Evolutionary conservation across 1,140 invertebrate genomes (phyloP), one percentile per base, ranked within the genome.

Genomic region (Archivesica marissinica): DNA sequence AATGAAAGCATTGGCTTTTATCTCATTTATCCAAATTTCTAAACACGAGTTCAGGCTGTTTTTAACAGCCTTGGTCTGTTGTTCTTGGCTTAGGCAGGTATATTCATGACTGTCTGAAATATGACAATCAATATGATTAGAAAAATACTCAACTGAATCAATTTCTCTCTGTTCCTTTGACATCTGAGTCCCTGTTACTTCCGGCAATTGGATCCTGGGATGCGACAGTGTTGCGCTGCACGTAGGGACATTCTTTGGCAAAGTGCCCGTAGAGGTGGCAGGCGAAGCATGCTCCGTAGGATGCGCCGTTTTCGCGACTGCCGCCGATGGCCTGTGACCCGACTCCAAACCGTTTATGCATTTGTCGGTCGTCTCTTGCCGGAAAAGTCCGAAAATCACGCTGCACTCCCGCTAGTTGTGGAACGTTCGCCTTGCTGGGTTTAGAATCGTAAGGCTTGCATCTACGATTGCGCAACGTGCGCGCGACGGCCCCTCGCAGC

Each of bases 171-270:
- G n/a, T n/a, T n/a, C n/a, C n/a, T n/a, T n/a, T n/a, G n/a, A n/a
- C n/a, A n/a, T n/a, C n/a, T n/a, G n/a, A n/a, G n/a, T n/a, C n/a
- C n/a, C n/a, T n/a, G n/a, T n/a, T n/a, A n/a, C n/a, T n/a, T n/a
- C n/a, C n/a, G n/a, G n/a, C n/a, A n/a, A n/a, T n/a, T n/a, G n/a
- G n/a, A n/a, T n/a, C n/a, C n/a, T n/a, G 30, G 61, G 33, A 20
- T 3, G 61, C 3, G 20, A 66, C 61, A 2, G 33, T 66, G 28
- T 38, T 66, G 7, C 61, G 38, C 61, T 66, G 61, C 33, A 66
- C 61, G 61, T 66, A 66, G 7, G 61, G 61, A 38, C 61, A 66
- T 11, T 38, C 33, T 66, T 66, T 66, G 38, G 61, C 61, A 20
- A 23, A 66, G 28, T 66, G 61, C 28, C 61, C 61, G 3, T 25